These are phyloP conservation scores for Diglossa brunneiventris DNA, from an alignment of 2,113 vertebrate species.

Conservation along the genomic window DNA sequence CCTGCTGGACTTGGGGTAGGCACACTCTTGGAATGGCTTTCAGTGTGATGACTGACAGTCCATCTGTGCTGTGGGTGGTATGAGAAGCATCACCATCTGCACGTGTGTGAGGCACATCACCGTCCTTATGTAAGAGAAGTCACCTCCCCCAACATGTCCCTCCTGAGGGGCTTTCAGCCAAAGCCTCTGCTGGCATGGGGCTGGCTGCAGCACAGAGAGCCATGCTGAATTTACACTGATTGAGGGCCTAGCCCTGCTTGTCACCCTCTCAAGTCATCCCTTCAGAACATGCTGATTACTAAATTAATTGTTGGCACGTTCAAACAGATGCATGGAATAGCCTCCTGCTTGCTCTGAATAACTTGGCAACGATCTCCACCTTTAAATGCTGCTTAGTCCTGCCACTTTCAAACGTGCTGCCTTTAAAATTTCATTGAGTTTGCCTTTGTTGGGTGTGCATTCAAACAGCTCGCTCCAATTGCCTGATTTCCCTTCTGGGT, in stretches of 20 bases:
- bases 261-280: not conserved
- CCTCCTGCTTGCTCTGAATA: not conserved
- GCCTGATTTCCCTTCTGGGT: not conserved
- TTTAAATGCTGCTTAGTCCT: not conserved
- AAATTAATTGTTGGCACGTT: not conserved
- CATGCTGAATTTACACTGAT: not conserved
- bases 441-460: conserved; percentile 2
- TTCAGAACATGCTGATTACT: not conserved
- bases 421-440: conserved; percentile 26
- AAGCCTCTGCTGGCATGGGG: rapidly evolving
- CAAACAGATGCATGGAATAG: not conserved
- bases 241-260: not conserved
- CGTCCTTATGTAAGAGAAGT: not conserved
- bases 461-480: not conserved
- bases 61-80: conserved; percentile 61
- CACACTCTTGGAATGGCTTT: conserved; percentile 20
- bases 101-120: conserved; percentile 11
- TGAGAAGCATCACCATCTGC: conserved; percentile 59
- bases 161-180: not conserved
- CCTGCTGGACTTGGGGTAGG: conserved; percentile 2
- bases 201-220: not conserved
- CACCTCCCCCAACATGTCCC: not conserved
- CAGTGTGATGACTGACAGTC: conserved; percentile 58
- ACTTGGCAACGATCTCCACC: not conserved
- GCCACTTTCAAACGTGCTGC: not conserved